Conservation (phyloP, 1,140 invertebrate species). For the Drosophila athabasca region DNA sequence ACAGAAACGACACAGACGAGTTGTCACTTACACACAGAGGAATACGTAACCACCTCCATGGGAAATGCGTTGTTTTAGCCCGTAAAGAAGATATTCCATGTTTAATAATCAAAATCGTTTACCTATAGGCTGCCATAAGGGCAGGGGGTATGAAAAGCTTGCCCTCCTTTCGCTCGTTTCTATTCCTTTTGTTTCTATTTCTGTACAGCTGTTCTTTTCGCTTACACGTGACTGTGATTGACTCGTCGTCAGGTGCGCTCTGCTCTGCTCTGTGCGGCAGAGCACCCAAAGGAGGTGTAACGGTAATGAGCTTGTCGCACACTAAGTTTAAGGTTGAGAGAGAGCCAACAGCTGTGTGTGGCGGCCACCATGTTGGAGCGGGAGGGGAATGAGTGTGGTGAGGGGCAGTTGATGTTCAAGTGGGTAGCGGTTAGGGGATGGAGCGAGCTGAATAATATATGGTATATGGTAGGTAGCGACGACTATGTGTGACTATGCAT, state of each 20-base stretch:
- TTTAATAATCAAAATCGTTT: too few species aligned
- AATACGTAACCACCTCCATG: background rate
- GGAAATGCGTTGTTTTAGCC: too few species aligned
- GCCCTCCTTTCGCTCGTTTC: too few species aligned
- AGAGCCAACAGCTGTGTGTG: constrained; percentile 21
- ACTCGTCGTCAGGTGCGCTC: constrained; percentile 36
- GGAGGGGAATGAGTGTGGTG: constrained; percentile 8
- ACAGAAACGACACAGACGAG: constrained; percentile 49
- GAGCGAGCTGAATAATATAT: constrained; percentile 15
- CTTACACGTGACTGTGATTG: constrained; percentile 51
- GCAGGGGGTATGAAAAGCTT: too few species aligned
- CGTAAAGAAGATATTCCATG: too few species aligned
- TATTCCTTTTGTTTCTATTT: too few species aligned
- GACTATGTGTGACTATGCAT: constrained; percentile 22
- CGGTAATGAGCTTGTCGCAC: constrained; percentile 37
- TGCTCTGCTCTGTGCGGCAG: too few species aligned
- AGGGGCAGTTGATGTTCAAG: background rate
- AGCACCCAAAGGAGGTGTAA: constrained; percentile 22
- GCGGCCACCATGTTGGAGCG: constrained; percentile 24
- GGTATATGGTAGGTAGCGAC: constrained; percentile 18
- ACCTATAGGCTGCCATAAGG: too few species aligned
- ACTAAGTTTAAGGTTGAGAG: constrained; percentile 48
- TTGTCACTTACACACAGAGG: constrained; percentile 48
- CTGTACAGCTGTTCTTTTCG: constrained; percentile 43
- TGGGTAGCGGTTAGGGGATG: background rate